These are phyloP conservation scores for Prunella strophiata DNA, from an alignment of 2,797 vertebrate species.

Conservation along the genomic window DNA sequence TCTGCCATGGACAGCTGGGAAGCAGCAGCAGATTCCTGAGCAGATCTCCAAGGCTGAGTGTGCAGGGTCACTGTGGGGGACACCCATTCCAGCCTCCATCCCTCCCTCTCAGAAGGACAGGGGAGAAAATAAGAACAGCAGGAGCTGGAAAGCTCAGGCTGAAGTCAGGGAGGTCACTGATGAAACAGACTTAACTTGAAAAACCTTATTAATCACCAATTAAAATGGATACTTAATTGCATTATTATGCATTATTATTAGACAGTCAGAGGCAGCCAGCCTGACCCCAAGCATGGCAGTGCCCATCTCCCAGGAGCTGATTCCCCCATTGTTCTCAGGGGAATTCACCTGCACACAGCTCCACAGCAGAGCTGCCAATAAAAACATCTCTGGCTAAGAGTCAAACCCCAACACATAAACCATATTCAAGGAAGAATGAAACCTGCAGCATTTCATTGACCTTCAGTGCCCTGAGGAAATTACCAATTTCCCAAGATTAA, in stretches of 20 bases:
- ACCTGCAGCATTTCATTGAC: not conserved
- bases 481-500: not conserved
- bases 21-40: not conserved
- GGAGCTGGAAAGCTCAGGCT: not conserved
- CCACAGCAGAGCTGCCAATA: not conserved
- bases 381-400: not conserved
- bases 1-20: not conserved
- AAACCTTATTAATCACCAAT: not conserved
- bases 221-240: not conserved
- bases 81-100: not conserved
- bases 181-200: not conserved
- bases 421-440: not conserved
- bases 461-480: not conserved
- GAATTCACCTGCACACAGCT: not conserved
- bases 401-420: not conserved
- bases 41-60: not conserved
- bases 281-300: not conserved
- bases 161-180: not conserved
- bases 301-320: not conserved
- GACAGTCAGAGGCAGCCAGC: not conserved
- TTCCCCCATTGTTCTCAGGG: not conserved
- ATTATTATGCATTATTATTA: too few relatives aligned
- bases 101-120: not conserved
- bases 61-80: rapidly evolving
- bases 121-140: not conserved